phyloP scores from a whole-genome alignment of 2,113 vertebrate species.

The Dermatemys mawii region DNA sequence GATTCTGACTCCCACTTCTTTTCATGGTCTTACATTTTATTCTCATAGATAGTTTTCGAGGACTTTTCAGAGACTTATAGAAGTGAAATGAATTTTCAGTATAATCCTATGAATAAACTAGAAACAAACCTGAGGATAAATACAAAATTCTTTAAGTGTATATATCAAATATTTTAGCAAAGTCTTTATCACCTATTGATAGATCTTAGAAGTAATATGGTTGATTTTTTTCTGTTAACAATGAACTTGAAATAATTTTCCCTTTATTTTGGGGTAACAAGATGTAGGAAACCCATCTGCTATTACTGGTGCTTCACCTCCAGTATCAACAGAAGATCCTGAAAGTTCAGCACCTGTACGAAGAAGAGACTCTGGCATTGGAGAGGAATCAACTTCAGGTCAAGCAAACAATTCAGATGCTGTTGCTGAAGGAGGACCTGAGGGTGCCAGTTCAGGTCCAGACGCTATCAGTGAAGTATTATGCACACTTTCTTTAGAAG shows the following conservation, averaged over 20 bases:
- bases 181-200: background rate
- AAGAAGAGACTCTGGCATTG: slow-evolving; percentile 86
- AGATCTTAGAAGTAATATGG: background rate
- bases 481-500: slow-evolving; percentile 91
- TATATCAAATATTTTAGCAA: background rate
- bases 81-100: background rate
- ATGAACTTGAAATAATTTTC: background rate
- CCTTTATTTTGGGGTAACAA: slow-evolving; percentile 21
- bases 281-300: slow-evolving; percentile 57
- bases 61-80: background rate
- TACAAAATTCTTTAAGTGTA: background rate
- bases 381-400: slow-evolving; percentile 82
- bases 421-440: slow-evolving; percentile 35
- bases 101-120: background rate
- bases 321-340: slow-evolving; percentile 62
- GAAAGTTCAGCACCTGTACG: slow-evolving; percentile 76
- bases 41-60: background rate
- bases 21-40: background rate
- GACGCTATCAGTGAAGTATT: slow-evolving; percentile 94
- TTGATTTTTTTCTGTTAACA: background rate
- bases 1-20: background rate
- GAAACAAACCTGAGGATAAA: background rate
- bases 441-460: slow-evolving; percentile 81
- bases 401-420: slow-evolving; percentile 40
- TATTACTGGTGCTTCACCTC: background rate